Percentiles rank a stretch among this genome's conserved stretches.
Evolutionary conservation across 2,888 invertebrate species (phyloP).

Genomic region (Athripsodes cinereus): DNA sequence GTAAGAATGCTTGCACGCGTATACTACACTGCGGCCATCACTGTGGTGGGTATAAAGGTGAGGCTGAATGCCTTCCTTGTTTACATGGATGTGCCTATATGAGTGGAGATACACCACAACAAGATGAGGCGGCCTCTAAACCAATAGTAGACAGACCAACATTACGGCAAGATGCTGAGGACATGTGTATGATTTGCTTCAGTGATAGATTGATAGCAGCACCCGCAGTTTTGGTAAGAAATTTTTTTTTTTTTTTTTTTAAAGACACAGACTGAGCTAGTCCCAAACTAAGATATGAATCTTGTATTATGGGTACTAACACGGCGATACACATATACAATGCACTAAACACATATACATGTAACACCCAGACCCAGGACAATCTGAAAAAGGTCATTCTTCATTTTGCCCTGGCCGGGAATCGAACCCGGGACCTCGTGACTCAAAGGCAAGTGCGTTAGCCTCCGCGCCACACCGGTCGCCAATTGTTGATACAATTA

Average conservation of each 20-base stretch:
- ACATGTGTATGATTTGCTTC: conserved; percentile 99
- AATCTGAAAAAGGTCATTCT: too few species aligned
- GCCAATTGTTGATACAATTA: not conserved
- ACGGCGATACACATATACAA: too few species aligned
- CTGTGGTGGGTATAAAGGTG: conserved; percentile 89
- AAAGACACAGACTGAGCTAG: too few species aligned
- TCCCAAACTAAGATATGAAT: too few species aligned
- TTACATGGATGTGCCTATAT: conserved; percentile 73
- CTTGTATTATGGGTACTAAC: too few species aligned
- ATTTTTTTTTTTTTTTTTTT: too few species aligned
- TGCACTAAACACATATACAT: too few species aligned
- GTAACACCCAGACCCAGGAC: too few species aligned
- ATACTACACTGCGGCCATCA: conserved; percentile 82
- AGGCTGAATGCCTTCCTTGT: conserved; percentile 82
- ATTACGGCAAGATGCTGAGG: conserved; percentile 93
- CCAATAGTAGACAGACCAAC: conserved; percentile 64
- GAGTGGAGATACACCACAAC: conserved; percentile 81
- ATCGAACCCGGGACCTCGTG: too few species aligned
- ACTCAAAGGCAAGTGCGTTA: too few species aligned
- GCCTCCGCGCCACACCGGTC: too few species aligned
- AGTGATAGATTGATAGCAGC: conserved; percentile 94
- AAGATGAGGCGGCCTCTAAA: conserved; percentile 67
- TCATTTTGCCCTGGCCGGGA: too few species aligned
- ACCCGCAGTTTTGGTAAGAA: conserved; percentile 76
- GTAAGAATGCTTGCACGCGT: conserved; percentile 75